Evolutionary conservation across 2,113 vertebrate genomes (phyloP), one percentile per base, ranked within the genome.

Genomic region (Chaenocephalus aceratus): DNA sequence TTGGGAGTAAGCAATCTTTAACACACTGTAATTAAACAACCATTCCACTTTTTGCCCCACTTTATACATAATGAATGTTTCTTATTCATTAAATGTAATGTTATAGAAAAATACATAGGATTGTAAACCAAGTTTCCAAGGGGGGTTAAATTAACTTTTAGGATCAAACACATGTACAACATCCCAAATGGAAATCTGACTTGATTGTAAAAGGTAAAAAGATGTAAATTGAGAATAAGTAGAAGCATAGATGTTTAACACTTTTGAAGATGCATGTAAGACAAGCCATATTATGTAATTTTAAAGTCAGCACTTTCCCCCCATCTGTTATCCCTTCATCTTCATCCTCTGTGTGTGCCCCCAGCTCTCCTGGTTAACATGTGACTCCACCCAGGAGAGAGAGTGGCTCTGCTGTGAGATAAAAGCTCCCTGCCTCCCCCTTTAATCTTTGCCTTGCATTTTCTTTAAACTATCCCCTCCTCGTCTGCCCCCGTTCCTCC

Each of bases 381-480:
- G 53, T 79, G 63, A 54, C 82, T 53, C 52, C 52, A 54, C 54
- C 80, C 79, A 58, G 76, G 72, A 79, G 72, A 75, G 30, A 30
- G 30, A 63, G 68, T 48, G 59, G 54, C 45, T 83, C 74, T 77
- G 48, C 64, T 68, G 59, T 34, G 58, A 89, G 83, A 91, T 90
- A 82, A 90, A 92, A 93, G 86, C 76, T 72, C 0, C 8, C 45
- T 69, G 75, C 58, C 51, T 75, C 52, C 49, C 73, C 81, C 84
- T 90, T 91, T 92, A 88, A 86, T 88, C 79, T 85, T 75, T 61
- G 57, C 61, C 21, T 49, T 69, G 52, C 52, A 79, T 77, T 84
- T 88, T 72, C 80, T 21, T 21, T 21, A 70, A 14, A 21, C 44
- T 51, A 69, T 72, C 13, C 41, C 30, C 48, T 79, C 75, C 61